Base-by-base conservation (phyloP, 2,888 invertebrate species). In the Camptogramma bilineatum region DNA sequence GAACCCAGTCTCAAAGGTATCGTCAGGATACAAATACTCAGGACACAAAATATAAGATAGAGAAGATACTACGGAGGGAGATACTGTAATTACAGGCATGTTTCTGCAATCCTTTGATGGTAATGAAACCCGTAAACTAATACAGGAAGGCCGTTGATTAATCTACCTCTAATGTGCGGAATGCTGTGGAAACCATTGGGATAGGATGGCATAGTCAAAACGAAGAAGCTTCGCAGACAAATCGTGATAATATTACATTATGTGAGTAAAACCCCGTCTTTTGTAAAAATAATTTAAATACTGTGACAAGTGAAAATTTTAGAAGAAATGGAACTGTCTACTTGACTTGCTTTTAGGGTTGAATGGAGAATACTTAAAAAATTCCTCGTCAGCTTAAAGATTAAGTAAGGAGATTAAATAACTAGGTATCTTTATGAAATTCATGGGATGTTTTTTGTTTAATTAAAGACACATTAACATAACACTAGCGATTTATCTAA, bases 81-180 rank as follows among this genome's bases (percentile, higher is more conserved):
- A 65, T 68, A 68, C 55, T 70, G 71, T 69, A 72, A 75, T 72
- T 66, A 65, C 68, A 53, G 66, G 62, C 68, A 66, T 71, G 66
- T 70, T 66, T 17, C 64, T 62, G 62, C 73, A 70, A 56, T 52
- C 61, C 61, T 63, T 62, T 53, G 64, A 69, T 56, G 51, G 47
- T 55, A 64, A 65, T 69, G 55, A 67, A 58, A 68, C 42, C 42
- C 42, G 53, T 44, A 53, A 66, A 53, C 46, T 52, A 64, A 60
- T 58, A 58, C 46, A 58, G 55, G 34, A 46, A 55, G 42, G 13
- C 44, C 18, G 39, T 52, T 58, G 66, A 66, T 68, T 59, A 60
- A 70, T 60, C 58, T 59, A n/a, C 48, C 18, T 52, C 42, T 54
- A 62, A 52, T 42, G 18, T 47, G 21, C 21, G 53, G 42, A 57